Conservation (phyloP, 2,888 invertebrate species). For the Candidula unifasciata region DNA sequence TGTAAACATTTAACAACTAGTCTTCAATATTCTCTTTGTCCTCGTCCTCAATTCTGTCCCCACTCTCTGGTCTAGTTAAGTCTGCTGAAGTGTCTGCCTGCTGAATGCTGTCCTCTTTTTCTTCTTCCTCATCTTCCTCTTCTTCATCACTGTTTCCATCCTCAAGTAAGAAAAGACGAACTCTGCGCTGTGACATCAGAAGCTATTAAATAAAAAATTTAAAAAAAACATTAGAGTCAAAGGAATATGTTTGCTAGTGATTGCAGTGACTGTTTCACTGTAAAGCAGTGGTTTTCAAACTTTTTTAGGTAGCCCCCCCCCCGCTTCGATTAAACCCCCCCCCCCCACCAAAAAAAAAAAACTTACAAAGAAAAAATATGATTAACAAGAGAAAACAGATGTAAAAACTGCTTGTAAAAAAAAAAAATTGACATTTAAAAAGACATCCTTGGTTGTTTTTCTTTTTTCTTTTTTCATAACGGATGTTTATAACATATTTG, state of each 20-base stretch:
- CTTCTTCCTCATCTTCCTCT: conserved; percentile 48
- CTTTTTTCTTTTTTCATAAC: too few relatives aligned
- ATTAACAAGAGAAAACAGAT: too few relatives aligned
- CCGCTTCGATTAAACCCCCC: too few relatives aligned
- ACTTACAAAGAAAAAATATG: too few relatives aligned
- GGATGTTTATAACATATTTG: too few relatives aligned
- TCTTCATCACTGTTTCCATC: conserved; percentile 48
- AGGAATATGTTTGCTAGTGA: background rate
- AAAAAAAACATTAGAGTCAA: background rate
- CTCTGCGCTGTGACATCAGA: conserved; percentile 38
- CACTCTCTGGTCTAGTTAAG: background rate
- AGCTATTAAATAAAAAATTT: conserved; percentile 16
- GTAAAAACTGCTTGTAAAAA: too few relatives aligned
- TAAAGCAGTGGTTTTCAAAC: too few relatives aligned
- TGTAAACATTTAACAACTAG: background rate
- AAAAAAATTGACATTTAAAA: too few relatives aligned
- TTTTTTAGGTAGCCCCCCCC: too few relatives aligned
- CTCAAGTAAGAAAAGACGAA: conserved; percentile 49
- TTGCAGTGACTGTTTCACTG: background rate
- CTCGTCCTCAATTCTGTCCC: conserved; percentile 32
- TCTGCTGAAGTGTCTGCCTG: conserved; percentile 33
- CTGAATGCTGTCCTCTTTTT: conserved; percentile 38
- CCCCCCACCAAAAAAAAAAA: too few relatives aligned
- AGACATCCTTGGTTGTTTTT: too few relatives aligned
- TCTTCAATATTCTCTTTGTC: conserved; percentile 41